Evolutionary conservation across 2,888 invertebrate genomes (phyloP), one percentile per base, ranked within the genome.

Genomic region (Eustalomyia histrio): DNA sequence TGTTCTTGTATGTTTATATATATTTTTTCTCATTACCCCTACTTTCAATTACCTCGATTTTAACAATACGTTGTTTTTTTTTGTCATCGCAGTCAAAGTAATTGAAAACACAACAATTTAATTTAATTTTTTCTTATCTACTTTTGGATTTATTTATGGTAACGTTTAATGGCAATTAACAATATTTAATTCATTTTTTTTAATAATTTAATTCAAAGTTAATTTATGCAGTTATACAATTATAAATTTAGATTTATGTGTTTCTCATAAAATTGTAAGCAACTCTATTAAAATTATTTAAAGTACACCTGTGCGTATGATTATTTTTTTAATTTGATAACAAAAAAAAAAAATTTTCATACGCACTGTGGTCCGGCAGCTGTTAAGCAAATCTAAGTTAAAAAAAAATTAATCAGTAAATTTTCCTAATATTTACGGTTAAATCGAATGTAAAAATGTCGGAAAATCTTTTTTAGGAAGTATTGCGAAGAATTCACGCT

Each of bases 31-130:
- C 39, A 39, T 39, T 39, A 39, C 39, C 39, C 39, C 10, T 39
- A 12, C 39, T 39, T 12, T 12, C 39, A 39, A 29, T 39, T 39
- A 39, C 39, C 39, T 39, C 39, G 39, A 39, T 39, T 39, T 39
- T 2, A 12, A 12, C 39, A 39, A 39, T 65, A 52, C n/a, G 61
- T 47, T 71, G 47, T 43, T 43, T 68, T 50, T 29, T 29, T 16
- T 18, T 24, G n/a, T 47, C 55, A 55, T 73, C 55, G 47, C 8
- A 76, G 57, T 63, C 69, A 64, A 69, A 64, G 69, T 60, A 76
- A 80, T 80, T 76, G 73, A 73, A 73, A 76, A 76, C 76, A 76
- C 68, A 76, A 76, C 72, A 73, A 73, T 80, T 80, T 64, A 24
- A 64, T 80, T 80, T 64, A 43, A 50, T 73, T 76, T 43, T 24